Evolutionary conservation across 1,140 invertebrate genomes (phyloP), one percentile per base, ranked within the genome.

Genomic region (Gonioctena quinquepunctata): DNA sequence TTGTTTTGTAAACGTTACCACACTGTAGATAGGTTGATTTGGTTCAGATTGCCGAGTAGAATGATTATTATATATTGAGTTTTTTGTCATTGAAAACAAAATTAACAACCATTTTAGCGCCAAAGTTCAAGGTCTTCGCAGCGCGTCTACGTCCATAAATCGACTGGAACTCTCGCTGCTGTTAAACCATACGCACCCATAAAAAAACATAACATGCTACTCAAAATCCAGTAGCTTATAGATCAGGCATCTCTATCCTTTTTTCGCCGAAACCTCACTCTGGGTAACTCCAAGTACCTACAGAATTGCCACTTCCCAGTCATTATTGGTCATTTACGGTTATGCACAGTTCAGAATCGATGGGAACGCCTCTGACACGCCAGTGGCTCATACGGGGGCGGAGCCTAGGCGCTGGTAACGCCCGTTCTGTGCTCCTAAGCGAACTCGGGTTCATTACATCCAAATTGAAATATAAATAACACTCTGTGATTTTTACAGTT

Each of bases 241-340:
- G 54, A 57, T 57, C 25, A n/a, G 54, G 19, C 19, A 57, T 57
- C 54, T 57, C 54, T 13, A 21, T 57, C 54, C 6, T 57, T 57
- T 25, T 57, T 13, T 23, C 13, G 19, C 8, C 16, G 33, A 42
- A 42, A 42, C 33, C 16, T 42, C 16, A 11, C 33, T 42, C 33
- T 42, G 33, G 13, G 33, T 42, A 42, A 42, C 25, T 57, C 48
- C 19, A 49, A 21, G 16, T 21, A 22, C 19, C 16, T 57, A 25
- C 21, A 57, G 25, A 57, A 25, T 57, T 23, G n/a, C 21, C 22
- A 61, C 28, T 28, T 48, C 61, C 11, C 28, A 22, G 7, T 49
- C 42, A 26, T 63, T 28, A 63, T 63, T 63, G 61, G 61, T 49
- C 54, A 57, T 23, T 57, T 57, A 57, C 22, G 25, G 21, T 57